Evolutionary conservation across 2,797 vertebrate species (phyloP).

Genomic region (Enteromius paludinosus): DNA sequence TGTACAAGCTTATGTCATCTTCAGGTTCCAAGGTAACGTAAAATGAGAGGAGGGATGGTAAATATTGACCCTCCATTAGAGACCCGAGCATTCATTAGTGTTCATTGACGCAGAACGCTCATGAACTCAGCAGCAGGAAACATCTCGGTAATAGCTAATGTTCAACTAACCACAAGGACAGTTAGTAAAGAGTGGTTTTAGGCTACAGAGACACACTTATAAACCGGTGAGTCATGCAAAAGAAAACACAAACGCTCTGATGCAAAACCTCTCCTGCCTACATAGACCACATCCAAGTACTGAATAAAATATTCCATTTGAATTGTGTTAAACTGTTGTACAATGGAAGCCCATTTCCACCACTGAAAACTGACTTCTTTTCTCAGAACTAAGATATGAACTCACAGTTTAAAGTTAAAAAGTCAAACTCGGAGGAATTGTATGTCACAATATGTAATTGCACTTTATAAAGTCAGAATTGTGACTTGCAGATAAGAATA

Average conservation of each 20-base stretch:
- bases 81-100: slow-evolving; percentile 2
- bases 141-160: not conserved
- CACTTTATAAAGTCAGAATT: no score
- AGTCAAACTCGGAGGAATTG: not conserved
- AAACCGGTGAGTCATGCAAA: slow-evolving; percentile 16
- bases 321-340: not conserved
- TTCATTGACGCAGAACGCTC: not conserved
- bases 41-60: slow-evolving; percentile 3
- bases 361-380: not conserved
- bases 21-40: not conserved
- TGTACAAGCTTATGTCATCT: slow-evolving; percentile 12
- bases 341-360: not conserved
- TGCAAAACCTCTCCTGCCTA: not conserved
- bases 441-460: no score
- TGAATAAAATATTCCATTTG: not conserved
- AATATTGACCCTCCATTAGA: slow-evolving; percentile 31
- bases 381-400: no score
- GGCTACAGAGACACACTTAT: not conserved
- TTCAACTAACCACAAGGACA: not conserved
- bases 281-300: not conserved
- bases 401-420: no score
- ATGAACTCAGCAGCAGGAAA: not conserved
- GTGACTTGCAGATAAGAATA: no score
- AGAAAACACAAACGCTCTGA: not conserved
- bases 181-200: slow-evolving; percentile 1